Evolutionary conservation across 2,888 invertebrate species (phyloP).

Genomic region (Platynereis dumerilii): DNA sequence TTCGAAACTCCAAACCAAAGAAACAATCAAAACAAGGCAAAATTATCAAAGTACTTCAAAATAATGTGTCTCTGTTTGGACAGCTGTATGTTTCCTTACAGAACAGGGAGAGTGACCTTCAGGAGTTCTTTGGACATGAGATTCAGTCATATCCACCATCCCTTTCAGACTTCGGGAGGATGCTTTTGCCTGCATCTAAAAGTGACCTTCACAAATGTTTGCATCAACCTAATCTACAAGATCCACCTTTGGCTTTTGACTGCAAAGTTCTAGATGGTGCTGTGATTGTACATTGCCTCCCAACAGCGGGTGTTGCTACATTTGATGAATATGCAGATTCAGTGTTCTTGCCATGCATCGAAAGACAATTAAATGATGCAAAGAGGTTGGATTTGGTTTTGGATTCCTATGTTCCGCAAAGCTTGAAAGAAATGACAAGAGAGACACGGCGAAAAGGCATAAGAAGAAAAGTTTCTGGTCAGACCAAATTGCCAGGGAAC

Average conservation of each 20-base stretch:
- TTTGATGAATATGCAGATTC: background rate
- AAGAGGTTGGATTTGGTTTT: conserved; percentile 8
- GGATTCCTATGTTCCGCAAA: conserved; percentile 16
- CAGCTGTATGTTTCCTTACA: too few relatives aligned
- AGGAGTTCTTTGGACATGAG: too few relatives aligned
- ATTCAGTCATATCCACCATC: background rate
- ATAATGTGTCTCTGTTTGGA: too few relatives aligned
- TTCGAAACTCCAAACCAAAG: too few relatives aligned
- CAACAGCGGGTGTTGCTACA: background rate
- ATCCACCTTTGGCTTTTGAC: background rate
- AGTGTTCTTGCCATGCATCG: background rate
- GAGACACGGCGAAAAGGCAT: background rate
- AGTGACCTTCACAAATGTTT: background rate
- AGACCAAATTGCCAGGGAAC: background rate
- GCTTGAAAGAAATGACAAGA: background rate
- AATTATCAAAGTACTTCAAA: too few relatives aligned
- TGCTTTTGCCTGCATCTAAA: background rate
- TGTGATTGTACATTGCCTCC: background rate
- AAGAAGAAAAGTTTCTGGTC: background rate
- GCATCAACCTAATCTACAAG: background rate
- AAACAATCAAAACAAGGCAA: too few relatives aligned
- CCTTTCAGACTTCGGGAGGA: background rate
- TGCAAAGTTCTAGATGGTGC: background rate
- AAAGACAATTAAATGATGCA: background rate
- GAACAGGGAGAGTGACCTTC: too few relatives aligned